phyloP scores from a whole-genome alignment of 1,140 invertebrate species.

The Drosophila insularis region DNA sequence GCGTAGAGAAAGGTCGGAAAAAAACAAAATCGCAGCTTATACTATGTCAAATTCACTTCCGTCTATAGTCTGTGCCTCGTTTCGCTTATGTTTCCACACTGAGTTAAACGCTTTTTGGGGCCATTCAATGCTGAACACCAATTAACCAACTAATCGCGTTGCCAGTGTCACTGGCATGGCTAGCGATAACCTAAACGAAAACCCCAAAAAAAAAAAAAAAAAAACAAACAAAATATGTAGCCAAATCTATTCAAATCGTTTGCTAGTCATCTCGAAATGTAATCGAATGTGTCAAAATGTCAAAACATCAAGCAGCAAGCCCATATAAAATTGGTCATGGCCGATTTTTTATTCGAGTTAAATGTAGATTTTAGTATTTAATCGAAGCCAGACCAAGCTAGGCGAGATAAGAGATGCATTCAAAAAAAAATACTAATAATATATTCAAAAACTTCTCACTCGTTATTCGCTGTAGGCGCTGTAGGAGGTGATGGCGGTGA shows the following conservation, averaged over 20 bases:
- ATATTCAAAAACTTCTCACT: background rate
- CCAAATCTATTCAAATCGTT: background rate
- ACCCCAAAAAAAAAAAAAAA: too few relatives aligned
- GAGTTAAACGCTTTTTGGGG: constrained; percentile 3
- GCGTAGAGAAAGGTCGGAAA: constrained; percentile 7
- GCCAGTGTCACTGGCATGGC: constrained; percentile 16
- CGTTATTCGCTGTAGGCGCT: constrained; percentile 86
- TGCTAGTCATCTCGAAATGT: background rate
- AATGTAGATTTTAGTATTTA: constrained; percentile 11
- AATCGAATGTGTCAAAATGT: constrained; percentile 72
- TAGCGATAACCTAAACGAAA: constrained; percentile 29
- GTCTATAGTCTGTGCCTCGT: constrained; percentile 17
- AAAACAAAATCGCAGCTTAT: constrained; percentile 27
- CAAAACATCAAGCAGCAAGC: constrained; percentile 25
- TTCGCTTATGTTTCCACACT: constrained; percentile 33
- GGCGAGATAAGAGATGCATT: constrained; percentile 1
- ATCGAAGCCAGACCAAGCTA: background rate
- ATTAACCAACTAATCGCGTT: constrained; percentile 62
- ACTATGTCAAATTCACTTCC: constrained; percentile 36
- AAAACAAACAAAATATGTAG: too few relatives aligned
- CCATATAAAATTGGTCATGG: constrained; percentile 60
- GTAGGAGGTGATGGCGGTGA: constrained; percentile 95
- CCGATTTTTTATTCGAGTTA: constrained; percentile 42
- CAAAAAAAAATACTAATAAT: background rate
- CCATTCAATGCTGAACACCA: constrained; percentile 34